Percentiles rank a stretch among this genome's conserved stretches.
phyloP scores from a whole-genome alignment of 2,113 vertebrate species.

The Phoxinus phoxinus region DNA sequence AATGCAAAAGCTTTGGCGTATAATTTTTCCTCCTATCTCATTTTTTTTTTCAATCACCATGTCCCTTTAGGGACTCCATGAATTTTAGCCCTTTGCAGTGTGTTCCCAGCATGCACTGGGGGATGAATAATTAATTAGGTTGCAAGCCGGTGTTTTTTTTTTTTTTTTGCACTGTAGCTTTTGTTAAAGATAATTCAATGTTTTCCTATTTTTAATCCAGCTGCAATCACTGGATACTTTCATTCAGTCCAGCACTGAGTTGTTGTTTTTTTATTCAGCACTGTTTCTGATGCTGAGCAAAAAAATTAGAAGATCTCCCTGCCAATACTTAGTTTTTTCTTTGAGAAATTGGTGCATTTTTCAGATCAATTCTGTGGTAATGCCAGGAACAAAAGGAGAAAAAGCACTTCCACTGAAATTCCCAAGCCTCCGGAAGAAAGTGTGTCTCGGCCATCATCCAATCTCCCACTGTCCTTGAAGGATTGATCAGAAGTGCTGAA shows the following conservation, averaged over 20 bases:
- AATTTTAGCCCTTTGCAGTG: background rate
- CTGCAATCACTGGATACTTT: background rate
- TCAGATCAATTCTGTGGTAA: slow-evolving; percentile 42
- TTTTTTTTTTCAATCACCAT: too few species aligned
- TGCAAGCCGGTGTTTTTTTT: background rate
- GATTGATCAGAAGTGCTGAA: slow-evolving; percentile 59
- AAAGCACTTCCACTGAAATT: slow-evolving; percentile 40
- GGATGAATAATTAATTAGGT: background rate
- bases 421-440: slow-evolving; percentile 24
- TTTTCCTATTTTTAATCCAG: background rate
- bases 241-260: background rate
- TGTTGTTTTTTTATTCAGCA: background rate
- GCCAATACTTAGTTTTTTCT: slow-evolving; percentile 9
- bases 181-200: background rate
- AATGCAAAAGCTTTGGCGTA: too few species aligned
- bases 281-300: background rate
- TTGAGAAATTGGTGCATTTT: slow-evolving; percentile 11
- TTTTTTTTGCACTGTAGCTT: background rate
- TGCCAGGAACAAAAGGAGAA: slow-evolving; percentile 16
- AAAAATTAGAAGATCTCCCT: background rate
- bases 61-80: too few species aligned
- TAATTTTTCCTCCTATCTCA: too few species aligned
- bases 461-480: slow-evolving; percentile 57
- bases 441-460: slow-evolving; percentile 53
- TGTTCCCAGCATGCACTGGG: background rate